Base-by-base conservation (phyloP, 2,113 vertebrate genomes). In the Perccottus glenii region DNA sequence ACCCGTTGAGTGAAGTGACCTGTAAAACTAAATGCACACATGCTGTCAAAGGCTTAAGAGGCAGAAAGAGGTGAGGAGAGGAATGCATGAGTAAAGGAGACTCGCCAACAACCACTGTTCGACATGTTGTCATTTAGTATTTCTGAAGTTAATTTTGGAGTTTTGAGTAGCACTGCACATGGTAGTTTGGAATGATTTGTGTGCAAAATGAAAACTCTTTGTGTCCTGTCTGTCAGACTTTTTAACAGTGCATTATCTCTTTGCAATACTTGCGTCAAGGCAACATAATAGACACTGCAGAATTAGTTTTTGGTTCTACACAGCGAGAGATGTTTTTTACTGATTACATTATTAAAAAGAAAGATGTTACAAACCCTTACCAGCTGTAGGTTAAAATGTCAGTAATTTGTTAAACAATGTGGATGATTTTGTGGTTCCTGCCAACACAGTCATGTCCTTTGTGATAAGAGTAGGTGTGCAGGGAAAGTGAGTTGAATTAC, bases 11-110 rank as follows among this genome's bases (percentile, higher is more conserved):
- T 52, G 71, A 76, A 53, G 66, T 67, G 70, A 82, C 80, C 75
- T 70, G 72, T 65, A 44, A 81, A 71, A 58, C 15, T 58, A 70
- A 76, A 81, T 49, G 62, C 55, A 64, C 12, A 15, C 11, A 59
- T 47, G 65, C 65, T 57, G 77, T 82, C 33, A 64, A 60, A 66
- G 73, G 64, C 63, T 64, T 27, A 44, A 61, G 40, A 67, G 14
- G 38, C 70, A 59, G 64, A 5, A 15, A 60, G 42, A 55, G 51
- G 42, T 9, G 12, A 59, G 32, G 45, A 11, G 56, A 52, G 36
- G 51, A 70, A 66, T 55, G 59, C 65, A 70, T 15, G 50, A 72
- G 52, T 3, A 59, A 32, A 64, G 50, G 32, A 16, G n/a, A n/a
- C 27, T 0, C 9, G 14, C 27, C 15, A 40, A 57, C 11, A 45